Evolutionary conservation across 1,140 invertebrate genomes (phyloP), one percentile per base, ranked within the genome.

Genomic region (Lasioglossum baleicum): DNA sequence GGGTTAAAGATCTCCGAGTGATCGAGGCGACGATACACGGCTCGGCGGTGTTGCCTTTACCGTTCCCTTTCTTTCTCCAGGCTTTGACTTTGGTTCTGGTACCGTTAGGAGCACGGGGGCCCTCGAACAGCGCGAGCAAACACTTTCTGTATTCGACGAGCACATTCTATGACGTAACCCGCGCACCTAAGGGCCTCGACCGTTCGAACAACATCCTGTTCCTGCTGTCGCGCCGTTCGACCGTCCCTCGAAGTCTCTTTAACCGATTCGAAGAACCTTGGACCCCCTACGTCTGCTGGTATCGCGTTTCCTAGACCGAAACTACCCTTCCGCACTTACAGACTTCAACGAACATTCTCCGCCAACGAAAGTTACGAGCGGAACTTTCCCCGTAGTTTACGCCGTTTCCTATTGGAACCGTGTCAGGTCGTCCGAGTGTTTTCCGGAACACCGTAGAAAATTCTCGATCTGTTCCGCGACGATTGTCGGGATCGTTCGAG

Each of bases 101-200:
- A 79, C 84, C 79, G 84, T 87, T 87, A 86, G 69, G 75, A 72
- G 58, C 71, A 71, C 61, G 44, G 56, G 61, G 44, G 56, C 31
- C 71, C 72, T 86, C 70, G 31, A 76, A 74, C 69, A 75, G 71
- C 67, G 66, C 75, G 84, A 86, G 86, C 78, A 83, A 84, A 86
- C 78, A 87, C 81, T 86, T 83, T 83, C 81, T 64, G 85, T 83
- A 86, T 61, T 76, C 81, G 73, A 76, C 56, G 58, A 71, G 73
- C 72, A 58, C 70, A 48, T 85, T 75, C 76, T 73, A 56, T 86
- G 80, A 86, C 77, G 81, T 86, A 85, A 86, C 56, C n/a, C 69
- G 40, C 71, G 42, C 72, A 26, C 51, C 68, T 42, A 81, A 84
- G 79, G 83, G 82, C 63, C 70, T 56, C 75, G 61, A 71, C 22